Conservation (phyloP, 2,888 invertebrate genomes). For the Drosophila mercatorum region DNA sequence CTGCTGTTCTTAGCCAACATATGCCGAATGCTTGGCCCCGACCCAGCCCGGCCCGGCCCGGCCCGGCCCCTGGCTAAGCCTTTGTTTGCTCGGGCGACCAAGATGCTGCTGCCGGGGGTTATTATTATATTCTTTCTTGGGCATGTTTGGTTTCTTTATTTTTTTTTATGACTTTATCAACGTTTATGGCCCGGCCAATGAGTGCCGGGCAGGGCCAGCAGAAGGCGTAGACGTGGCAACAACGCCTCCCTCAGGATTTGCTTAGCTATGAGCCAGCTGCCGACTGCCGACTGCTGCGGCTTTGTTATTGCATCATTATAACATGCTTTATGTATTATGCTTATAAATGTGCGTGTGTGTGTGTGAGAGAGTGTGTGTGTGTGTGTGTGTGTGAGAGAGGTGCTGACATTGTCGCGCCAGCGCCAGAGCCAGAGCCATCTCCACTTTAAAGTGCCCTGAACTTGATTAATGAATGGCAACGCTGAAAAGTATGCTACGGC, state of each 20-base stretch:
- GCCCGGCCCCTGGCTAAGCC: conserved; percentile 40
- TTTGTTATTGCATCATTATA: conserved; percentile 80
- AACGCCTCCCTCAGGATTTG: conserved; percentile 55
- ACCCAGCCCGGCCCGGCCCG: neutral
- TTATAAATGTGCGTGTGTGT: conserved; percentile 11
- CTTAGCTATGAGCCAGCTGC: conserved; percentile 35
- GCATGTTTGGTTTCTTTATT: conserved; percentile 40
- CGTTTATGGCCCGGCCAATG: conserved; percentile 63
- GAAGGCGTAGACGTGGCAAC: conserved; percentile 33
- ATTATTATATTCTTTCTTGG: conserved; percentile 35
- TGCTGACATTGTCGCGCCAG: conserved; percentile 45
- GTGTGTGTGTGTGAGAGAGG: conserved; percentile 8
- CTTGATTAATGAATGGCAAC: conserved; percentile 76
- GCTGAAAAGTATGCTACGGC: conserved; percentile 71
- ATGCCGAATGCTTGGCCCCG: conserved; percentile 27
- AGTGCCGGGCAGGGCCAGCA: conserved; percentile 4
- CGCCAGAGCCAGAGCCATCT: conserved; percentile 32
- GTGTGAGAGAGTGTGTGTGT: conserved; percentile 4
- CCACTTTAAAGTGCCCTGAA: conserved; percentile 77
- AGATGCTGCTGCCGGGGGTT: conserved; percentile 30
- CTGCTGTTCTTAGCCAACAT: conserved; percentile 37
- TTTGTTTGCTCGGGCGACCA: conserved; percentile 44
- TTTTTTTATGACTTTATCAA: conserved; percentile 72
- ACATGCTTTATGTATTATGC: conserved; percentile 51
- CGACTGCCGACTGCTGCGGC: conserved; percentile 49